Evolutionary conservation across 1,140 invertebrate genomes (phyloP), one percentile per base, ranked within the genome.

Genomic region (Plectrocnemia conspersa): DNA sequence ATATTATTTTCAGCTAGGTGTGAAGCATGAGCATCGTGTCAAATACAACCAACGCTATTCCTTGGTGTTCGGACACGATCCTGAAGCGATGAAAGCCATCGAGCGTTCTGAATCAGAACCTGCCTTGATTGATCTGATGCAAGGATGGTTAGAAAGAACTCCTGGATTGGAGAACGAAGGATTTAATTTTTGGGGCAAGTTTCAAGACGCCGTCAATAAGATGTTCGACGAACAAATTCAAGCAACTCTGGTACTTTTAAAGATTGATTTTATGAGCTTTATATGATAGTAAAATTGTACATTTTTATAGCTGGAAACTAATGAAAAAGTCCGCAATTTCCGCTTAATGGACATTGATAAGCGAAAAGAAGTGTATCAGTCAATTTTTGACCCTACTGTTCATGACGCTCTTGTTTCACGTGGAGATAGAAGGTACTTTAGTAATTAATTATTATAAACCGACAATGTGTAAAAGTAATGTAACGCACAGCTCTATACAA

Each of bases 111-210:
- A 95, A 69, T 74, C 77, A 2, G 86, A 94, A 61, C 89, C 89
- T 1, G 92, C 93, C 0, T 75, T 98, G 1, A 79, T 87, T 24
- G 80, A 82, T 44, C 75, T 98, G 3, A 84, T 98, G 21, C 86
- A 97, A 70, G 80, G 84, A 35, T 99, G 96, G 96, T 73, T 98
- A 33, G 91, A 95, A 58, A 76, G 95, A 15, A 98, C 95, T 0
- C 96, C 96, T 0, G 96, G 95, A 0, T 75, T 97, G 2, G 85
- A 90, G 62, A 64, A 75, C 1, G 72, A 82, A 44, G 90, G 89
- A 1, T 96, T 96, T 64, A 85, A 96, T 68, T 98, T 98, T 72
- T 97, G 93, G 92, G 81, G 83, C 4, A 92, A 94, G 64, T 98
- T 95, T 69, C 79, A 84, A 62, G 72, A 77, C 15, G 83, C 88